Percentiles rank a stretch among this genome's conserved stretches.
Evolutionary conservation across 2,888 invertebrate species (phyloP).

Genomic region (Ennomos quercinarius): DNA sequence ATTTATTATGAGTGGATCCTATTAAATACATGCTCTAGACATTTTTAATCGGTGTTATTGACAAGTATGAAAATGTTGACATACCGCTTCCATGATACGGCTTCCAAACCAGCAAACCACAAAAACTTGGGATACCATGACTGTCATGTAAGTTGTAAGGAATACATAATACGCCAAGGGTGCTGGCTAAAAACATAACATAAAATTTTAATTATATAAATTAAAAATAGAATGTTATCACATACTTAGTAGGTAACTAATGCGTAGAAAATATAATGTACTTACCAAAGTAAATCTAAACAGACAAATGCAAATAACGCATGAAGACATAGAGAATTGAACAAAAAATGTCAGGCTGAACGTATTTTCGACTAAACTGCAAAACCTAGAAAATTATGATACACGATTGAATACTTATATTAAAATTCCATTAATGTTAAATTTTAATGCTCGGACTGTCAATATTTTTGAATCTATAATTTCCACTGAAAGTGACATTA

Average conservation of each 20-base stretch:
- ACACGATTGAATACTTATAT: too few relatives aligned
- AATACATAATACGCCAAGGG: slow-evolving; percentile 60
- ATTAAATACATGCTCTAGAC: too few relatives aligned
- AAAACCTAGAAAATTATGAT: slow-evolving; percentile 57
- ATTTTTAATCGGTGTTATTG: too few relatives aligned
- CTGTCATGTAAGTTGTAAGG: slow-evolving; percentile 56
- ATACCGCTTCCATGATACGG: slow-evolving; percentile 62
- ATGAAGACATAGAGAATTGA: slow-evolving; percentile 65
- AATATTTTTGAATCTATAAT: too few relatives aligned
- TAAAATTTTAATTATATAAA: neutral
- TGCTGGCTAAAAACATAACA: slow-evolving; percentile 56
- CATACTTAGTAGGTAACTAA: too few relatives aligned
- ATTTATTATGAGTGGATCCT: too few relatives aligned
- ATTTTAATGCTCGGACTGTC: too few relatives aligned
- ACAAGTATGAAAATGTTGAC: too few relatives aligned
- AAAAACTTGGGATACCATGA: slow-evolving; percentile 63
- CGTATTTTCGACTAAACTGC: slow-evolving; percentile 54
- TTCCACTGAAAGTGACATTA: too few relatives aligned
- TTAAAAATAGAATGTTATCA: too few relatives aligned
- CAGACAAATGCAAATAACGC: slow-evolving; percentile 66
- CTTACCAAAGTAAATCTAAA: slow-evolving; percentile 70
- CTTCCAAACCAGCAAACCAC: slow-evolving; percentile 71
- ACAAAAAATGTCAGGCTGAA: slow-evolving; percentile 61
- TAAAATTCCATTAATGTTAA: too few relatives aligned
- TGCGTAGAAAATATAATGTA: too few relatives aligned